phyloP scores from a whole-genome alignment of 92 coral and sea anemone genomes.

The Siderastrea siderea region DNA sequence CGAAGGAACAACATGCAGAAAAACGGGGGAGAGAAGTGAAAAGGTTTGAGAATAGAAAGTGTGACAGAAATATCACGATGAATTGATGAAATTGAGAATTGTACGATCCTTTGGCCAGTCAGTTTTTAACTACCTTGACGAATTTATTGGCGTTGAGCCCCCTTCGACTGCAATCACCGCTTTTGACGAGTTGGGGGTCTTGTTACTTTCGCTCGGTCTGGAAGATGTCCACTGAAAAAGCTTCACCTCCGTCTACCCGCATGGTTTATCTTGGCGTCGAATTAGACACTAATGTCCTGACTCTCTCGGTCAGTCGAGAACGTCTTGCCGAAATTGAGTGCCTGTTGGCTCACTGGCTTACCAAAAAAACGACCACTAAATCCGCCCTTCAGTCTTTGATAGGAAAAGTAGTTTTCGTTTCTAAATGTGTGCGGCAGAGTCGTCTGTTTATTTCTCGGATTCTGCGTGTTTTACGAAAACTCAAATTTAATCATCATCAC shows the following conservation, averaged over 20 bases:
- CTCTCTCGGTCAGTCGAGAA: slow-evolving; percentile 60
- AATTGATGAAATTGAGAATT: no score
- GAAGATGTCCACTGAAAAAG: slow-evolving; percentile 49
- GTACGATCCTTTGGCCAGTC: not conserved
- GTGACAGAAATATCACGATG: no score
- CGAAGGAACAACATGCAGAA: no score
- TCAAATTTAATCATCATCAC: not conserved
- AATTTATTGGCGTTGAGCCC: not conserved
- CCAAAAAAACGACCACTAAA: slow-evolving; percentile 15
- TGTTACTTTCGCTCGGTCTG: not conserved
- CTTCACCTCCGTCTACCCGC: slow-evolving; percentile 41
- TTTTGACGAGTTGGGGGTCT: slow-evolving; percentile 54
- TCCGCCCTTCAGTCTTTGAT: slow-evolving; percentile 42
- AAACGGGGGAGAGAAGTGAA: no score
- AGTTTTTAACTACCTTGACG: slow-evolving; percentile 39
- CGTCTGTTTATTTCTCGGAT: slow-evolving; percentile 62
- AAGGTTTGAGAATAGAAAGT: no score
- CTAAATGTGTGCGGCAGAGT: slow-evolving; percentile 65
- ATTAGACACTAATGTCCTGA: slow-evolving; percentile 50
- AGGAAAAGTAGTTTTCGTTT: slow-evolving; percentile 62
- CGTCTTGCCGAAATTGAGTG: slow-evolving; percentile 45
- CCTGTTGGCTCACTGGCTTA: slow-evolving; percentile 44
- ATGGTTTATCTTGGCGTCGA: slow-evolving; percentile 68
- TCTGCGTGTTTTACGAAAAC: slow-evolving; percentile 38
- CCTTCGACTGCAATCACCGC: not conserved